A percentile compares a stretch with the other conserved stretches of the same genome.
Conservation (phyloP, 2,113 vertebrate species). For the Halichoerus grypus region DNA sequence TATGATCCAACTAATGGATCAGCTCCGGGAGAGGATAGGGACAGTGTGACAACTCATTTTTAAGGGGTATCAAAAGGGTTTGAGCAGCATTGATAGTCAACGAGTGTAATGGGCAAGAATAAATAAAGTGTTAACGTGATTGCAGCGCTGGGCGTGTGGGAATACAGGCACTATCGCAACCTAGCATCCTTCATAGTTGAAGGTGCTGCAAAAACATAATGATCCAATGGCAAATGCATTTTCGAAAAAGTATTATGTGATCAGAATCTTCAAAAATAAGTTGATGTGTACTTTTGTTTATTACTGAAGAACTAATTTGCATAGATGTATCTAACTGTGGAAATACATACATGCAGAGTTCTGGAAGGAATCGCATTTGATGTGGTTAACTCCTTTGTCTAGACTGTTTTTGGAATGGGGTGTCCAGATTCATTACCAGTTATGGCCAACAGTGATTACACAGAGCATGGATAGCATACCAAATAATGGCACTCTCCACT, state of each 20-base stretch:
- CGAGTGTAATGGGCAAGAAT: background rate
- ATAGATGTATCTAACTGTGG: background rate
- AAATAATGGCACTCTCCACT: background rate
- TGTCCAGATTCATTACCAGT: background rate
- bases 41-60: background rate
- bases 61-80: background rate
- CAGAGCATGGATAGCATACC: background rate
- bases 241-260: background rate
- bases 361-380: background rate
- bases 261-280: background rate
- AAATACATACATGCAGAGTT: background rate
- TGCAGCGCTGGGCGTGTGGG: background rate
- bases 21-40: background rate
- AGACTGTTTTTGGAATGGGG: background rate
- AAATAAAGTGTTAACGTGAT: background rate
- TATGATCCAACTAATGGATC: background rate
- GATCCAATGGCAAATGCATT: background rate
- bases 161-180: background rate
- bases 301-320: background rate
- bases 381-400: background rate
- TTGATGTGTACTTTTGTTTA: background rate
- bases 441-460: background rate
- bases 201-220: background rate
- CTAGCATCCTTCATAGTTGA: background rate
- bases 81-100: background rate